Conservation (phyloP, 2,888 invertebrate genomes). For the Microplitis manilae region DNA sequence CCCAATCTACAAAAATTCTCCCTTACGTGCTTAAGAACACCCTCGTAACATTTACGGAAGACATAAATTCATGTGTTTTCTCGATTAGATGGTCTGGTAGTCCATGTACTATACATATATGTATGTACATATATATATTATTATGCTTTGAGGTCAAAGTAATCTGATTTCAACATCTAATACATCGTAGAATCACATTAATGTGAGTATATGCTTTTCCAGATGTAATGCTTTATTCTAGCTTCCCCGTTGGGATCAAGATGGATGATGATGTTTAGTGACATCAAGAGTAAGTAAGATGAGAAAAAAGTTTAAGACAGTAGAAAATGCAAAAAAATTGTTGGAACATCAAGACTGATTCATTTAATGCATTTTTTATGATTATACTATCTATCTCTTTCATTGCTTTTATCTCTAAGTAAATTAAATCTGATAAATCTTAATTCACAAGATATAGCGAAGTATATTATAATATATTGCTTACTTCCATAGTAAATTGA, state of each 20-base stretch:
- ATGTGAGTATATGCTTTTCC: slow-evolving; percentile 51
- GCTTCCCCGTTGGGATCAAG: slow-evolving; percentile 18
- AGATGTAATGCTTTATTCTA: slow-evolving; percentile 49
- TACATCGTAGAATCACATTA: slow-evolving; percentile 40
- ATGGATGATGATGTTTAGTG: slow-evolving; percentile 25
- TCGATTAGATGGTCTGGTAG: slow-evolving; percentile 37
- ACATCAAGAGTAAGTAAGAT: slow-evolving; percentile 41
- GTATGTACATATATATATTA: neutral
- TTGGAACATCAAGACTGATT: slow-evolving; percentile 55
- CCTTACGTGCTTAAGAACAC: neutral
- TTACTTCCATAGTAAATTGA: no score
- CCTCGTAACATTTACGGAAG: slow-evolving; percentile 40
- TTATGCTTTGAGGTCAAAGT: slow-evolving; percentile 35
- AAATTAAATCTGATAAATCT: neutral
- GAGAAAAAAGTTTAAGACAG: slow-evolving; percentile 31
- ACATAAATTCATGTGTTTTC: slow-evolving; percentile 54
- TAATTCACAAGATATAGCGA: neutral
- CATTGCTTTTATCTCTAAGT: neutral
- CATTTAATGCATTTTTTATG: slow-evolving; percentile 47
- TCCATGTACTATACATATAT: neutral
- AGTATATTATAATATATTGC: no score
- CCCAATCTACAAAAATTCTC: neutral
- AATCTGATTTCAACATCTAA: slow-evolving; percentile 59
- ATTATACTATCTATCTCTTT: slow-evolving; percentile 32
- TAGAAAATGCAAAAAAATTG: neutral